Base-by-base conservation (phyloP, 2,113 vertebrate species). In the Urocynchramus pylzowi region DNA sequence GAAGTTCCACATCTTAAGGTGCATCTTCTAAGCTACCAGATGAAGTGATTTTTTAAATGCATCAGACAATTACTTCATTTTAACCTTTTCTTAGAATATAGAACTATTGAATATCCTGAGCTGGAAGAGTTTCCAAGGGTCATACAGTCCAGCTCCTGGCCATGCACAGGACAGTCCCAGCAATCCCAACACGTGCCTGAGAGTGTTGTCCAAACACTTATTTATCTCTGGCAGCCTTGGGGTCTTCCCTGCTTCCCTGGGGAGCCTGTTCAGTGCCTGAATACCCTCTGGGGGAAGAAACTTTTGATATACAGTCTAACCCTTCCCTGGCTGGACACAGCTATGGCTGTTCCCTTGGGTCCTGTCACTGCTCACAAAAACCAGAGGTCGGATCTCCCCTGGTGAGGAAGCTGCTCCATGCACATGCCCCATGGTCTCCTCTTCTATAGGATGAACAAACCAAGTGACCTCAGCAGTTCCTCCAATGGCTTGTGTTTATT, bases 221-320 rank as follows among this genome's bases (percentile, higher is more conserved):
- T 42, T 26, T 68, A 69, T 31, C 31, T 63, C 31, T 70, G 35
- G 31, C 49, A 84, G 49, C 12, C 35, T 56, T 84, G 42, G 15
- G 16, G 26, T n/a, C 0, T 0, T 16, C 14, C 17, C 4, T n/a
- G 19, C 31, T 63, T 53, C 49, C 42, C 59, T 52, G 12, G 7
- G 18, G 31, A 81, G 42, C 17, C 47, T 61, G 30, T 30, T 68
- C 63, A 63, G 63, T 54, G 26, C 31, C 54, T 2, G 1, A 24
- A 2, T 41, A 63, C 26, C 10, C 31, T 42, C 22, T 49, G 22
- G 4, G 12, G 14, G 9, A 15, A 59, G 31, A 70, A 70, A 15
- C 6, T 63, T 56, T 44, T 44, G 23, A 63, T 10, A 70, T 3
- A 27, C 10, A 49, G 13, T 37, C 18, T 63, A 42, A 70, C 18